Base-by-base conservation (phyloP, 2,888 invertebrate species). In the Matsumyia berberina region DNA sequence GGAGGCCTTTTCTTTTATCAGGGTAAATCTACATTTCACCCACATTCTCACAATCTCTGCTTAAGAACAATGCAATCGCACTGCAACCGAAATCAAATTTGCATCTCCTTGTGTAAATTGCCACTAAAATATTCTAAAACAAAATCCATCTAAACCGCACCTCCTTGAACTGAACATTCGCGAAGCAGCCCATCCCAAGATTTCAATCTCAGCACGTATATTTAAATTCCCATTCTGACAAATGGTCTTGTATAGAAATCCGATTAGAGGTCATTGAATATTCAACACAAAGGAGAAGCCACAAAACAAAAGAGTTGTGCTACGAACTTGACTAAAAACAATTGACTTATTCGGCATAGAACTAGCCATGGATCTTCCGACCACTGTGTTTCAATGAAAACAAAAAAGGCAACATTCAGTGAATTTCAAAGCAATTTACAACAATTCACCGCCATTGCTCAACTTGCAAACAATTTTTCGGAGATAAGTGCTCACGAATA, bases 261-360 rank as follows among this genome's bases (percentile, higher is more conserved):
- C n/a, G n/a, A 53, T 53, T 55, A 44, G 53, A 62, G 62, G 62
- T 66, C 64, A 74, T n/a, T 55, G 42, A 24, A 29, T 12, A 49
- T 49, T 35, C 31, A n/a, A 57, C n/a, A 55, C 31, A 42, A 49
- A 11, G 8, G 12, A 42, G 15, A 2, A 44, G 17, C 46, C 11
- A 17, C 57, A 29, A 69, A 60, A 77, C 69, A 67, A 69, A 69
- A 77, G 77, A 77, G 67, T 77, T 77, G 60, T 6, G 60, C 51
- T 60, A 69, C 77, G 53, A 77, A 77, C 77, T 60, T 49, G 44
- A 57, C 57, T 57, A 44, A 57, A 55, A 69, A 69, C 46, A 46
- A 69, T 57, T 58, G 66, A 39, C 66, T 46, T 37, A 37, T 12
- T 15, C 51, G 46, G 58, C 60, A 51, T 24, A 58, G 49, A 35